Conservation (phyloP, 2,888 invertebrate species). For the Diarsia mendica region DNA sequence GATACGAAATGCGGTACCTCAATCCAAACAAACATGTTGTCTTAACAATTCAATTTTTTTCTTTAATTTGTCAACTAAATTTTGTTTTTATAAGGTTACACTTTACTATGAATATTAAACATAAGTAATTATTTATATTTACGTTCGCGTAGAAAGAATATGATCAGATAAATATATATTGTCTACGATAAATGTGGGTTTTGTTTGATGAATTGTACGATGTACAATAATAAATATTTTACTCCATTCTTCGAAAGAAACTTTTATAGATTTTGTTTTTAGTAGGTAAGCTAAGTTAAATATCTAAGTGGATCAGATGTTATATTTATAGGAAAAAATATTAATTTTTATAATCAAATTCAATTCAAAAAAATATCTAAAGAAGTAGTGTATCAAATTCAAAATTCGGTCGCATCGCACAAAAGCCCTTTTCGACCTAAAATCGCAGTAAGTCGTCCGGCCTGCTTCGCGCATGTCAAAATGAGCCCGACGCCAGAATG, state of each 20-base stretch:
- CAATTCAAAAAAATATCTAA: too few species aligned
- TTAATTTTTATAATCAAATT: too few species aligned
- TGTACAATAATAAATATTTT: not conserved
- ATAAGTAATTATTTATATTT: not conserved
- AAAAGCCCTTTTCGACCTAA: slow-evolving; percentile 69
- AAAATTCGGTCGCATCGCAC: slow-evolving; percentile 48
- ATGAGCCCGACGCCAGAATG: slow-evolving; percentile 76
- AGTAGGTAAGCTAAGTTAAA: not conserved
- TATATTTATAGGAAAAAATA: too few species aligned
- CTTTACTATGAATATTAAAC: not conserved
- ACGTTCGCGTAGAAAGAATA: not conserved
- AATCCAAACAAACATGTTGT: too few species aligned
- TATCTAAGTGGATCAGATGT: too few species aligned
- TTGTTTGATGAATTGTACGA: not conserved
- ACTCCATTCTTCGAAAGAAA: not conserved
- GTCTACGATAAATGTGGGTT: not conserved
- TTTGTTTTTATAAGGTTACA: not conserved
- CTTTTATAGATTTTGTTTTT: not conserved
- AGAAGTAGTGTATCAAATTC: slow-evolving; percentile 49
- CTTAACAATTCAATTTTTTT: too few species aligned
- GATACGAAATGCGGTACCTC: too few species aligned
- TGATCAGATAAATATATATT: not conserved
- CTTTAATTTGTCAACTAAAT: too few species aligned
- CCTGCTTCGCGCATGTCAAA: slow-evolving; percentile 80
- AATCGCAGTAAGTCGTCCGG: slow-evolving; percentile 58